Base-by-base conservation (phyloP, 2,113 vertebrate genomes). In the Laterallus jamaicensis region DNA sequence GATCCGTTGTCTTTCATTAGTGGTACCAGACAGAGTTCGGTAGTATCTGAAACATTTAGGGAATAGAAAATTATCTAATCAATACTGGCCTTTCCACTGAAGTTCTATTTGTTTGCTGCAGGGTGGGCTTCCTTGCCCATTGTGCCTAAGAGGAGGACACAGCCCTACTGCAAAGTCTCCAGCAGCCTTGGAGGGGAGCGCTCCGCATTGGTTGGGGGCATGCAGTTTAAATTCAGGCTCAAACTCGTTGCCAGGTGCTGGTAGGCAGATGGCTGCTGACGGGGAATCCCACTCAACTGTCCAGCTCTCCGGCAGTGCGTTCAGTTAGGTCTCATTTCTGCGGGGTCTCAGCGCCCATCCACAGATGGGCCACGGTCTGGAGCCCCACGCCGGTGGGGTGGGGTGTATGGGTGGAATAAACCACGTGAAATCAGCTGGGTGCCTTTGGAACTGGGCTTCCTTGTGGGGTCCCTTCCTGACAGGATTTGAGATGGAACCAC, bases 401-500 rank as follows among this genome's bases (percentile, higher is more conserved):
- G 22, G 22, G 7, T 15, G 11, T 14, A 24, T 0, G 5, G 58
- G 62, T 35, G 56, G n/a, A 52, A 66, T 13, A 42, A 67, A 42
- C 59, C 19, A 20, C 1, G 0, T 39, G 26, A 28, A 62, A 11
- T 39, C 14, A 18, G 31, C 7, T 0, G 1, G 9, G 5, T 63
- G 32, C 10, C 29, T 54, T 74, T 1, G 0, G n/a, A 1, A 0
- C 1, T 28, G 11, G 22, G 19, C 13, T 90, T 69, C 52, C 67
- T 47, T 47, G 14, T 0, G 3, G 10, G 5, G 2, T 4, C 11
- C 6, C 4, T 85, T 78, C 59, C 49, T 3, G 0, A 8, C 21
- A 74, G 31, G 55, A 31, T 59, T 47, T 77, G 26, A 78, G 42
- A 17, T 13, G 17, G 22, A 19, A 59, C 42, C 35, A 49, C 29